Percentiles rank a stretch among this genome's conserved stretches.
Conservation (phyloP, 2,797 vertebrate species). For the Ficedula albicollis region DNA sequence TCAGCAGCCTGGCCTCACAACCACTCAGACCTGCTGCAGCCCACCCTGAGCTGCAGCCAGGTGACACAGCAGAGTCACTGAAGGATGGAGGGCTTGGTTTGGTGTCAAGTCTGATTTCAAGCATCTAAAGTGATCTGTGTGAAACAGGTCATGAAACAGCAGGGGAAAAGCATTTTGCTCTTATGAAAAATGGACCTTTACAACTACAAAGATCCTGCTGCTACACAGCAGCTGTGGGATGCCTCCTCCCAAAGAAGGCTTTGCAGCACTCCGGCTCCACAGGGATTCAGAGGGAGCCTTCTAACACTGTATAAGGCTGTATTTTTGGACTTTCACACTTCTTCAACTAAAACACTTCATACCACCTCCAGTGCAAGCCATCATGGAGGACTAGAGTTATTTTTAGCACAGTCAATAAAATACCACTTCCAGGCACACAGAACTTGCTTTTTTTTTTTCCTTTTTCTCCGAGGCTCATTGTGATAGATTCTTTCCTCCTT, state of each 20-base stretch:
- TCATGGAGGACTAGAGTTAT: background rate
- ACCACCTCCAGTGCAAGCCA: background rate
- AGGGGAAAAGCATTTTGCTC: background rate
- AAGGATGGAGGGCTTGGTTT: background rate
- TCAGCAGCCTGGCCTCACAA: background rate
- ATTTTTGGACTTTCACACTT: background rate
- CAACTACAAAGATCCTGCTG: background rate
- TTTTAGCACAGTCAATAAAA: background rate
- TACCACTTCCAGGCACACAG: background rate
- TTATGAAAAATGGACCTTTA: background rate
- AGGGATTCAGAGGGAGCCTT: background rate
- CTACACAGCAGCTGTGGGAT: rapidly evolving
- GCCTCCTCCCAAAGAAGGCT: background rate
- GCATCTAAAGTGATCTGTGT: background rate
- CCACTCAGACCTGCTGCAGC: background rate
- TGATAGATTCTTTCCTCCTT: background rate
- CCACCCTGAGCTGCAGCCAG: background rate
- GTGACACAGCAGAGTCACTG: background rate
- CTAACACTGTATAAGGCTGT: rapidly evolving
- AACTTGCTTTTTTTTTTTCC: background rate
- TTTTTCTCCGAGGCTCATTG: background rate
- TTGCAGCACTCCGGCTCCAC: background rate
- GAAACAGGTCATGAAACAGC: background rate
- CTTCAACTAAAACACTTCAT: background rate
- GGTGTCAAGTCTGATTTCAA: background rate